Conservation (phyloP, 2,888 invertebrate species). For the Dicranocentrus wangi region DNA sequence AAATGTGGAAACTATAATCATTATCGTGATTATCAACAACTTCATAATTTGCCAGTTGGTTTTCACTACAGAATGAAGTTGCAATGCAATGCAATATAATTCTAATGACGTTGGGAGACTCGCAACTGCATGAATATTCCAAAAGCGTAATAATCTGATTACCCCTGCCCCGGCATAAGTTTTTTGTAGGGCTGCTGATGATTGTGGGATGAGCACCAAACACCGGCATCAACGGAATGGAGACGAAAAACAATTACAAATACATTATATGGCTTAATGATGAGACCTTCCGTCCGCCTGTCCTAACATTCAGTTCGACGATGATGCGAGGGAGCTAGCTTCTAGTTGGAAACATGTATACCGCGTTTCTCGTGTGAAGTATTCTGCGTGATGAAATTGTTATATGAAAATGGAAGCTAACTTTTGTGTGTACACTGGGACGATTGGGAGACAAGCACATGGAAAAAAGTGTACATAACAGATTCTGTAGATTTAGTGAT, state of each 20-base stretch:
- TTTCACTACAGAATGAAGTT: constrained; percentile 14
- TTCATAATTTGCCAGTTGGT: constrained; percentile 62
- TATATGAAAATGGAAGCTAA: no score
- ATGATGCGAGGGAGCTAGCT: constrained; percentile 40
- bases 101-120: constrained; percentile 21
- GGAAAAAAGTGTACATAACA: background rate
- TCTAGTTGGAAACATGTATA: constrained; percentile 15
- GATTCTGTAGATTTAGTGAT: constrained; percentile 26
- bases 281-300: constrained; percentile 55
- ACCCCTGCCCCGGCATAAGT: constrained; percentile 21
- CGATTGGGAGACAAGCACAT: no score
- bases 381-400: constrained; percentile 4
- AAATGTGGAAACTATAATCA: constrained; percentile 65
- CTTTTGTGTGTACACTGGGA: no score
- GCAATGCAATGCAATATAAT: constrained; percentile 18
- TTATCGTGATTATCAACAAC: constrained; percentile 68
- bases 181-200: constrained; percentile 20
- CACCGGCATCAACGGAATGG: constrained; percentile 16
- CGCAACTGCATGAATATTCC: constrained; percentile 52
- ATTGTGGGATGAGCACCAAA: constrained; percentile 24
- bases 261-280: constrained; percentile 64
- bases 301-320: constrained; percentile 19
- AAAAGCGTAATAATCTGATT: constrained; percentile 58
- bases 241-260: constrained; percentile 62
- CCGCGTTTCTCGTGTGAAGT: background rate